A percentile compares a stretch with the other conserved stretches of the same genome.
Conservation (phyloP, 1,140 invertebrate species). For the Arctopsyche grandis region DNA sequence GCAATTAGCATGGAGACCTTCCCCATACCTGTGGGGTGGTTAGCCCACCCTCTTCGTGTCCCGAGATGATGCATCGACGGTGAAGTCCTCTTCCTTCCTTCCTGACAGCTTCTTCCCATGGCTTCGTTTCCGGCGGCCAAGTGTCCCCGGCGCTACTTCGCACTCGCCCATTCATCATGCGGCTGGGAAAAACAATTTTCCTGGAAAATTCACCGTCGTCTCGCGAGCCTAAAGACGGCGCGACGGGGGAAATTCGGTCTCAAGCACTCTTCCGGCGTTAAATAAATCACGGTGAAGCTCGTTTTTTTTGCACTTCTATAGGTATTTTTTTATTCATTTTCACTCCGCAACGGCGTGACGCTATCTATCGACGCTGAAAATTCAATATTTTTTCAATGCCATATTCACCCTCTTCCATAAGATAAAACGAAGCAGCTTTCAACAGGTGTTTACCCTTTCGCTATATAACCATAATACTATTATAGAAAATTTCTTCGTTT, state of each 20-base stretch:
- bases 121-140: slow-evolving; percentile 12
- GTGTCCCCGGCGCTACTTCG: background rate
- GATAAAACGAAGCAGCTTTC: background rate
- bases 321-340: background rate
- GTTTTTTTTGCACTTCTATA: background rate
- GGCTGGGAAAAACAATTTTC: slow-evolving; percentile 32
- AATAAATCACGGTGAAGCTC: slow-evolving; percentile 21
- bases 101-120: background rate
- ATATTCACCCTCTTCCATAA: background rate
- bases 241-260: slow-evolving; percentile 10
- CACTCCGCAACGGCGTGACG: background rate
- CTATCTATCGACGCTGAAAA: slow-evolving; percentile 1
- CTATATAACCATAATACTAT: too few relatives aligned
- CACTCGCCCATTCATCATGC: slow-evolving; percentile 28
- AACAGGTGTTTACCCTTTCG: background rate
- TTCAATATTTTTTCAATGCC: background rate
- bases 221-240: background rate
- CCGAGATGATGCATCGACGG: slow-evolving; percentile 33
- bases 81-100: slow-evolving; percentile 23
- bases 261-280: slow-evolving; percentile 25
- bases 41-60: background rate
- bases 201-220: slow-evolving; percentile 24
- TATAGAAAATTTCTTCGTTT: too few relatives aligned
- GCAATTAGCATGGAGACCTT: slow-evolving; percentile 20
- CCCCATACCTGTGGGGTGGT: background rate